A percentile compares a stretch with the other conserved stretches of the same genome.
Evolutionary conservation across 2,888 invertebrate species (phyloP).

Genomic region (Atrina japonica): DNA sequence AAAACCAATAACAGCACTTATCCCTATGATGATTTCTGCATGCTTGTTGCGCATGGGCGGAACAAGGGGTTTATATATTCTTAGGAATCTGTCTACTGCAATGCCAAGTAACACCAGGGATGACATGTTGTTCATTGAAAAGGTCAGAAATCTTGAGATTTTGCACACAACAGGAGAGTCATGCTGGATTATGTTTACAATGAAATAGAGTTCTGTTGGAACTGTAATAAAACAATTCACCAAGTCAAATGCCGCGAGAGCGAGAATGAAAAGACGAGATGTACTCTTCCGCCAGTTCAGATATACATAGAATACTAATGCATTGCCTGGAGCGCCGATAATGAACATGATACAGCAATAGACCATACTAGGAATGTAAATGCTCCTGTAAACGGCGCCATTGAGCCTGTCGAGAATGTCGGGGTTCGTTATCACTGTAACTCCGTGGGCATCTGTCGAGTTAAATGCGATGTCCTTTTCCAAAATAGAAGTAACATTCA

Average conservation of each 20-base stretch:
- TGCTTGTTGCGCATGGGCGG: conserved; percentile 53
- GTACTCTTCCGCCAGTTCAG: conserved; percentile 53
- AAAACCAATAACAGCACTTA: conserved; percentile 44
- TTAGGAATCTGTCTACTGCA: conserved; percentile 58
- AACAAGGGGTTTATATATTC: conserved; percentile 57
- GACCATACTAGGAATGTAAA: conserved; percentile 55
- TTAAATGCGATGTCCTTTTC: too few species aligned
- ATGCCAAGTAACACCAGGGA: conserved; percentile 56
- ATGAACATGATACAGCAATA: conserved; percentile 58
- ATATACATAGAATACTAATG: conserved; percentile 57
- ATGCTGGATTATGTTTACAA: conserved; percentile 48
- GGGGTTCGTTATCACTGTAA: too few species aligned
- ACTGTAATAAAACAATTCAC: conserved; percentile 61
- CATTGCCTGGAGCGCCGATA: conserved; percentile 61
- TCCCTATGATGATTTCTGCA: conserved; percentile 53
- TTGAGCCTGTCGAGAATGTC: conserved; percentile 11
- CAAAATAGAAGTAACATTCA: too few species aligned
- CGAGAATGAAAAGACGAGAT: conserved; percentile 57
- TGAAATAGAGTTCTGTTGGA: conserved; percentile 54
- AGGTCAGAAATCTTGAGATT: conserved; percentile 56
- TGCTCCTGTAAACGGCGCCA: conserved; percentile 22
- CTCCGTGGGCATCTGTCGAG: too few species aligned
- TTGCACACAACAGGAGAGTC: conserved; percentile 55
- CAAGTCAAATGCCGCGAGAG: conserved; percentile 57
- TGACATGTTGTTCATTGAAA: conserved; percentile 60